Conservation (phyloP, 2,113 vertebrate genomes). For the Notechis scutatus region DNA sequence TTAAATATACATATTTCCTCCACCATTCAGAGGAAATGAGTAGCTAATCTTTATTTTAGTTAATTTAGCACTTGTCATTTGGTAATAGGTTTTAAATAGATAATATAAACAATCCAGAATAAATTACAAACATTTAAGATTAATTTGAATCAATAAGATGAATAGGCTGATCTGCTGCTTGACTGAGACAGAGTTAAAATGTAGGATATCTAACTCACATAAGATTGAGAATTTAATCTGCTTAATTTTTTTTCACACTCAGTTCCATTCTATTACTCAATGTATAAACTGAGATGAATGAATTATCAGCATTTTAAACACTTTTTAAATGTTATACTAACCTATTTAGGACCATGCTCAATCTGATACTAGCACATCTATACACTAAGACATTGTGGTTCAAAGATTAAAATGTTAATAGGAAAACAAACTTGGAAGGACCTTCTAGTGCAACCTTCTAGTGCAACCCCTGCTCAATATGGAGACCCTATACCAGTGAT, state of each 20-base stretch:
- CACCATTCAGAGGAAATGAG: conserved; percentile 36
- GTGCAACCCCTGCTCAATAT: background rate
- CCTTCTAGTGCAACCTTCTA: background rate
- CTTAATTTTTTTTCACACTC: background rate
- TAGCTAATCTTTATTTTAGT: conserved; percentile 39
- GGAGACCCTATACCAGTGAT: background rate
- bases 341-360: background rate
- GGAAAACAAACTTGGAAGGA: background rate
- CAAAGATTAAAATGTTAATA: background rate
- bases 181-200: background rate
- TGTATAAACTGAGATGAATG: conserved; percentile 26
- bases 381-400: background rate
- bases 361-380: background rate
- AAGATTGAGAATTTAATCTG: background rate
- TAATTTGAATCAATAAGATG: background rate
- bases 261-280: conserved; percentile 33
- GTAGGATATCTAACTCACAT: background rate
- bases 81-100: conserved; percentile 42
- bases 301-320: conserved; percentile 17
- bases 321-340: conserved; percentile 15
- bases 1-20: conserved; percentile 18
- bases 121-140: conserved; percentile 2
- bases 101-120: conserved; percentile 1
- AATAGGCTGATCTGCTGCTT: background rate
- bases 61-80: conserved; percentile 37